Evolutionary conservation across 2,797 vertebrate genomes (phyloP).

Genomic region (Arrhamphus sclerolepis): DNA sequence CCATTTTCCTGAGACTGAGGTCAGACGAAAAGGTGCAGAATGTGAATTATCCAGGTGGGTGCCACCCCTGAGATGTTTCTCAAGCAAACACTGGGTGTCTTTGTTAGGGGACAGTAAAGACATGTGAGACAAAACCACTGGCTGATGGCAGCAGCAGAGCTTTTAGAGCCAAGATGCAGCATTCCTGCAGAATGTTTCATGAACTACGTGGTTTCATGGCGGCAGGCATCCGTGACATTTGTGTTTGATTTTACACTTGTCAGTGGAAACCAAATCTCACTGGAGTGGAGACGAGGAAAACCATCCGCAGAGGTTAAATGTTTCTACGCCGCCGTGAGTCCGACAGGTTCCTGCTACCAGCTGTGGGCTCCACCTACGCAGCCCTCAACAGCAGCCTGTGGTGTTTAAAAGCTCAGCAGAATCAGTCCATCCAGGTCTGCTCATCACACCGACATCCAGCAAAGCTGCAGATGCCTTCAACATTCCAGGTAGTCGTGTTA

Average conservation of each 20-base stretch:
- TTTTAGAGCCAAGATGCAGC: constrained; percentile 23
- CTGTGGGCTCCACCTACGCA: too few relatives aligned
- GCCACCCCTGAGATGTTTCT: constrained; percentile 33
- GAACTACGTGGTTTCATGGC: neutral
- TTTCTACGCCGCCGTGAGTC: constrained; percentile 1
- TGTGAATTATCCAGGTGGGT: too few relatives aligned
- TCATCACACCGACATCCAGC: too few relatives aligned
- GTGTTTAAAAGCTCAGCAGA: too few relatives aligned
- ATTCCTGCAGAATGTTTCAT: constrained; percentile 44
- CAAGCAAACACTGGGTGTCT: constrained; percentile 12
- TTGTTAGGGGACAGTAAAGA: neutral
- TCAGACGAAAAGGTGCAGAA: too few relatives aligned
- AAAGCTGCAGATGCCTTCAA: too few relatives aligned
- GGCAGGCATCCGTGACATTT: constrained; percentile 26
- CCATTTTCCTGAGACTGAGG: too few relatives aligned
- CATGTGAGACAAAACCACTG: too few relatives aligned
- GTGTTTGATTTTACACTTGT: constrained; percentile 1
- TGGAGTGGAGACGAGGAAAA: constrained; percentile 6
- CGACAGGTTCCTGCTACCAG: neutral
- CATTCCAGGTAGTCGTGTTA: too few relatives aligned
- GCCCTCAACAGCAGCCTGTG: too few relatives aligned
- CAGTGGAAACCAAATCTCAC: neutral
- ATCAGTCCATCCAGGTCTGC: too few relatives aligned
- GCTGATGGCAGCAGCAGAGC: constrained; percentile 11
- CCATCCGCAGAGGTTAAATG: constrained; percentile 1